These are phyloP conservation scores for Pseudochaenichthys georgianus DNA, from an alignment of 2,797 vertebrate species.

Conservation along the genomic window DNA sequence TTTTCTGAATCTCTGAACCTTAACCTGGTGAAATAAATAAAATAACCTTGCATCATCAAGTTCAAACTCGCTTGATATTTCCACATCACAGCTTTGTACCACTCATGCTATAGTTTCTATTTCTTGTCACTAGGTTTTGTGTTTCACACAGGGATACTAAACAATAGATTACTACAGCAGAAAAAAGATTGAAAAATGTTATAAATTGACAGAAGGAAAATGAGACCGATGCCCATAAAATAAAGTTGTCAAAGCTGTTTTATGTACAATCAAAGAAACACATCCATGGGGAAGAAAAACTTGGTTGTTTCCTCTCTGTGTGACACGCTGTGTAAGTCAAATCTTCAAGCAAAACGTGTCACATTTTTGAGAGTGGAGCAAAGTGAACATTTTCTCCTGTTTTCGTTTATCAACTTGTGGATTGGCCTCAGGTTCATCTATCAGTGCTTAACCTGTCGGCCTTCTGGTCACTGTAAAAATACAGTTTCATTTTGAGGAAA, in stretches of 20 bases:
- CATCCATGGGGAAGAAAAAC: constrained; percentile 10
- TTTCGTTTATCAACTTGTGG: constrained; percentile 24
- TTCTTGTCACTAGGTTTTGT: constrained; percentile 17
- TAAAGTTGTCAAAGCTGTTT: constrained; percentile 45
- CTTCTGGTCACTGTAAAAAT: constrained; percentile 15
- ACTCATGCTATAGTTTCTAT: not conserved
- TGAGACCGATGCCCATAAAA: constrained; percentile 31
- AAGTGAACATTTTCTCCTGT: constrained; percentile 1
- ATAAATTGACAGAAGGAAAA: constrained; percentile 46
- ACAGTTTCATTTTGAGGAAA: constrained; percentile 16
- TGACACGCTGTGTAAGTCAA: constrained; percentile 12
- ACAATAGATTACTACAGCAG: constrained; percentile 26
- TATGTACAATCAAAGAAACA: constrained; percentile 32
- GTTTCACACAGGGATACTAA: constrained; percentile 9
- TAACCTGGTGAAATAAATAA: not conserved
- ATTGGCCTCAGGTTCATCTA: constrained; percentile 2
- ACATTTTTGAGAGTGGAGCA: constrained; percentile 8
- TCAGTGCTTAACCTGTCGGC: constrained; percentile 17
- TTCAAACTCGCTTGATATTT: not conserved
- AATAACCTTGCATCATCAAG: not conserved
- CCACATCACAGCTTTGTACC: constrained; percentile 1
- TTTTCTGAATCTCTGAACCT: not conserved
- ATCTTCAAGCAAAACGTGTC: constrained; percentile 6
- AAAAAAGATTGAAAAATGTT: constrained; percentile 41
- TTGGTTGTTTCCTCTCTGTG: constrained; percentile 1